These are phyloP conservation scores for Dastarcus helophoroides DNA, from an alignment of 2,888 invertebrate genomes.

Conservation along the genomic window DNA sequence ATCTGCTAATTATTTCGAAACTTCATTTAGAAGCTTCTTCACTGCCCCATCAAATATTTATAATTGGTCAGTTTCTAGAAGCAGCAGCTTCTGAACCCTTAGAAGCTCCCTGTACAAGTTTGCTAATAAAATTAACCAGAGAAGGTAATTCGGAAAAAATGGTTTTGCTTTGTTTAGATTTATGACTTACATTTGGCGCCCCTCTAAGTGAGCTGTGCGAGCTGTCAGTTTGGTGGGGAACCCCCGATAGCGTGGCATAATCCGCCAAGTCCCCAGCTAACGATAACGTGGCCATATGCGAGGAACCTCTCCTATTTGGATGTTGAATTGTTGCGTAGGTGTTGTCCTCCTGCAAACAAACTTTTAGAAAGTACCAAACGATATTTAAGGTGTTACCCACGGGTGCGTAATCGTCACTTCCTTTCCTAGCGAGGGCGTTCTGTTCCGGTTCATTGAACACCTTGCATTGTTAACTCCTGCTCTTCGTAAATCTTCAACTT, in stretches of 20 bases:
- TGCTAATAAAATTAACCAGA: too few relatives aligned
- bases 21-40: too few relatives aligned
- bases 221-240: conserved; percentile 33
- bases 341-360: conserved; percentile 49
- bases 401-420: conserved; percentile 41
- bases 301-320: conserved; percentile 40
- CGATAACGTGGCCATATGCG: conserved; percentile 35
- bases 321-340: conserved; percentile 73
- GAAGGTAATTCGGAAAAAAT: too few relatives aligned
- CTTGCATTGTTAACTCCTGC: conserved; percentile 87
- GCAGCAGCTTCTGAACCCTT: too few relatives aligned
- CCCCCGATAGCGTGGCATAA: conserved; percentile 51
- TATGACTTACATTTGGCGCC: conserved; percentile 41
- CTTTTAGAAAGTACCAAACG: not conserved
- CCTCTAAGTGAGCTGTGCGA: conserved; percentile 43
- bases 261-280: conserved; percentile 45
- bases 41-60: too few relatives aligned
- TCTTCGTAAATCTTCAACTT: conserved; percentile 84
- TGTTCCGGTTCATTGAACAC: conserved; percentile 72
- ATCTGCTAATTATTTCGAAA: too few relatives aligned
- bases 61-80: too few relatives aligned
- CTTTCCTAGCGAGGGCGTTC: conserved; percentile 34
- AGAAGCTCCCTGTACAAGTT: too few relatives aligned
- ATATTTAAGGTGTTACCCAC: conserved; percentile 22
- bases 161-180: conserved; percentile 1